Evolutionary conservation across 1,140 invertebrate genomes (phyloP).

Genomic region (Hyles euphorbiae): DNA sequence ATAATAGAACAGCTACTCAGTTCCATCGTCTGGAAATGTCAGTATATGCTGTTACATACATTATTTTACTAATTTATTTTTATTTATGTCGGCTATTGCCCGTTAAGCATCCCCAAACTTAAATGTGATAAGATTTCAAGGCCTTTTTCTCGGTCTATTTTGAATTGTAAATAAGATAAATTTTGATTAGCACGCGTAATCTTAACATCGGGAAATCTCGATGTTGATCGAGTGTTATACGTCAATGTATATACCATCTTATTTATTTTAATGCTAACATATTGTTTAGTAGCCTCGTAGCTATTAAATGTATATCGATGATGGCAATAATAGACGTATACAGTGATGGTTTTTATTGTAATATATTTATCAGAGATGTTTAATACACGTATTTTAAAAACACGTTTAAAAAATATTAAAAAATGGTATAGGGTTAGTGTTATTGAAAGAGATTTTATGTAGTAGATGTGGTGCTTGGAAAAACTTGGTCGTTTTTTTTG

Average conservation of each 20-base stretch:
- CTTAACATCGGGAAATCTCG: slow-evolving; percentile 39
- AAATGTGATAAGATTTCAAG: slow-evolving; percentile 65
- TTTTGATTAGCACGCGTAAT: slow-evolving; percentile 48
- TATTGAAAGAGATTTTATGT: slow-evolving; percentile 38
- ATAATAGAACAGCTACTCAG: slow-evolving; percentile 54
- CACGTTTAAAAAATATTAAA: slow-evolving; percentile 34
- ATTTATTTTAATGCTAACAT: slow-evolving; percentile 37
- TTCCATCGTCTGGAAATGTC: slow-evolving; percentile 49
- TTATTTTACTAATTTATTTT: slow-evolving; percentile 35
- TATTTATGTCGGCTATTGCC: slow-evolving; percentile 67
- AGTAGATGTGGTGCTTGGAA: slow-evolving; percentile 58
- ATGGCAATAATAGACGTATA: slow-evolving; percentile 71
- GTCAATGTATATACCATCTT: slow-evolving; percentile 43
- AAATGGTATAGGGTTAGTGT: slow-evolving; percentile 51
- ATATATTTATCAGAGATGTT: slow-evolving; percentile 59
- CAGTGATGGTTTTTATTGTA: slow-evolving; percentile 64
- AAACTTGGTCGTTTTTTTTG: slow-evolving; percentile 15
- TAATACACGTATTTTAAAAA: slow-evolving; percentile 38
- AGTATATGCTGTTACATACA: slow-evolving; percentile 41
- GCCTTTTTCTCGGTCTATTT: slow-evolving; percentile 59
- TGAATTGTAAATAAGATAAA: slow-evolving; percentile 70
- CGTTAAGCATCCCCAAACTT: slow-evolving; percentile 48
- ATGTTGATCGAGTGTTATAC: slow-evolving; percentile 40
- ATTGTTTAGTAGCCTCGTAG: slow-evolving; percentile 32
- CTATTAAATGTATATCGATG: slow-evolving; percentile 45